Evolutionary conservation across 2,888 invertebrate species (phyloP), one percentile per base, ranked within the genome.

Genomic region (Conchocele bisecta): DNA sequence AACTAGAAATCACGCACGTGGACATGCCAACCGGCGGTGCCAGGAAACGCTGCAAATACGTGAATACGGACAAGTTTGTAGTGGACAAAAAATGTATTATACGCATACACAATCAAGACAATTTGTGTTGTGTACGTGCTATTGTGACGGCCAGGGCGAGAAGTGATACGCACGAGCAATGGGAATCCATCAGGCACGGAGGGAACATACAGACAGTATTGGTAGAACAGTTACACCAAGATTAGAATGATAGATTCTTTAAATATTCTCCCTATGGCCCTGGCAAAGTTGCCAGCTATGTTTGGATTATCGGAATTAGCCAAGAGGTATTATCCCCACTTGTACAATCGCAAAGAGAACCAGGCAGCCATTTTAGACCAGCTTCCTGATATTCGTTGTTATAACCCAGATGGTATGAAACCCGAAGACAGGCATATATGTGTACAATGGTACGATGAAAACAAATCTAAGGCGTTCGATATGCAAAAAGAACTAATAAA

Each of bases 341-440:
- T 78, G 9, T 74, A 60, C 51, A 74, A 77, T 29, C n/a, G 56
- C 9, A 54, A 69, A 46, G 67, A 72, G 48, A 75, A 70, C 48
- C 57, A 75, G 37, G 29, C 61, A 22, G 61, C 50, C 2, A 20
- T 51, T 24, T 24, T 70, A 39, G 13, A 28, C 31, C 51, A 70
- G 41, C 54, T 75, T 15, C 75, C 73, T 22, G 73, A 75, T 22
- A 41, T 65, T 11, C 17, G 60, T n/a, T 73, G 61, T 61, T 73
- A 68, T 59, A 67, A 63, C 22, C 78, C 72, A 9, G 72, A 69
- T 42, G 44, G 48, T 13, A 79, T 79, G 72, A 75, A 75, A 54
- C 65, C 61, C 15, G 64, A 67, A 13, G 13, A 29, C 11, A 68
- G 75, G 31, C 13, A 24, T 17, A 28, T 39, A 15, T 75, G 71